These are phyloP conservation scores for Morinoia aosen DNA, from an alignment of 2,888 invertebrate species.

Conservation along the genomic window DNA sequence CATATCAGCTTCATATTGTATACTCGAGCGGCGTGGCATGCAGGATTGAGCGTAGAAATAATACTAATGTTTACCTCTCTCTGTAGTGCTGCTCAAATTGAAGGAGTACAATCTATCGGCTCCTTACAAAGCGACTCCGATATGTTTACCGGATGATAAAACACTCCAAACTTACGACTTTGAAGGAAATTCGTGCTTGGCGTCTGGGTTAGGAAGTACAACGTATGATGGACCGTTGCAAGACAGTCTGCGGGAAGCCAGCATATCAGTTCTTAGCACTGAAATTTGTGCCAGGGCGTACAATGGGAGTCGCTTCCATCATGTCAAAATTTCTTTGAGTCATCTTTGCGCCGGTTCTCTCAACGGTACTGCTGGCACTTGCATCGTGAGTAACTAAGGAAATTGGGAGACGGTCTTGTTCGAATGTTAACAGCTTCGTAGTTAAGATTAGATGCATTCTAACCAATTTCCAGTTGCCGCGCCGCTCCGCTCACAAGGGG, in stretches of 20 bases:
- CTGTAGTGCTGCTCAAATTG: background rate
- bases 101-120: background rate
- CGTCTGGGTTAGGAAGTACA: constrained; percentile 59
- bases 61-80: no score
- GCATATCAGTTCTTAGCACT: constrained; percentile 54
- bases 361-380: constrained; percentile 61
- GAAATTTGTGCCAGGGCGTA: constrained; percentile 56
- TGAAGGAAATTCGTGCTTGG: constrained; percentile 55
- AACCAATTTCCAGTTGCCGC: background rate
- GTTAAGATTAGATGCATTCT: background rate
- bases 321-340: constrained; percentile 54
- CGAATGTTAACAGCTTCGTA: background rate
- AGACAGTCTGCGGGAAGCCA: constrained; percentile 56
- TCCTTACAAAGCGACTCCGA: constrained; percentile 51
- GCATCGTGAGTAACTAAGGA: constrained; percentile 60
- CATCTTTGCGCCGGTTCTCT: constrained; percentile 63
- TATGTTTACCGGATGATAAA: constrained; percentile 60
- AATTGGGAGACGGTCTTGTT: background rate
- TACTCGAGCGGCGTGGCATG: constrained; percentile 25
- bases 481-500: background rate
- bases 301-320: constrained; percentile 53
- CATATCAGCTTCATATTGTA: background rate
- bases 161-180: constrained; percentile 58
- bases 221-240: constrained; percentile 39
- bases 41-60: background rate